Percentiles rank a stretch among this genome's conserved stretches.
phyloP scores from a whole-genome alignment of 2,797 vertebrate species.

The Cryptoprocta ferox region DNA sequence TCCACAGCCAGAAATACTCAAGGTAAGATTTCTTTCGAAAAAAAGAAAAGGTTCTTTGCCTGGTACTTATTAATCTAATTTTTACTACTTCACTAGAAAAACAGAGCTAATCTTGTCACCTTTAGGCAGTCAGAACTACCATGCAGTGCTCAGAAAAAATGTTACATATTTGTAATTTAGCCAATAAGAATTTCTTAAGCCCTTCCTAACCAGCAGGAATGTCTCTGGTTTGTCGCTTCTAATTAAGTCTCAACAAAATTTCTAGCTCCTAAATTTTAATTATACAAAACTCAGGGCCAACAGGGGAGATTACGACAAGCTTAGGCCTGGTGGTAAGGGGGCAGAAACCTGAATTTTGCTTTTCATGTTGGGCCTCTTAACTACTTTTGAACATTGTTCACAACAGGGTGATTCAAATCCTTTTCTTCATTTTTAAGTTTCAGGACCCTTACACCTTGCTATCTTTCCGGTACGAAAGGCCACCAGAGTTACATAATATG shows the following conservation, averaged over 20 bases:
- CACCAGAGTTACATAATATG: not conserved
- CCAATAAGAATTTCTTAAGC: slow-evolving; percentile 96
- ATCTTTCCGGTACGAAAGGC: slow-evolving; percentile 12
- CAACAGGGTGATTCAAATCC: slow-evolving; percentile 14
- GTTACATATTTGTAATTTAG: slow-evolving; percentile 93
- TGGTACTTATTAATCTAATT: slow-evolving; percentile 93
- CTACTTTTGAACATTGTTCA: slow-evolving; percentile 61
- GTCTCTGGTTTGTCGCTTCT: slow-evolving; percentile 91
- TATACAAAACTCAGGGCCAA: slow-evolving; percentile 80
- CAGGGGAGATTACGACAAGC: slow-evolving; percentile 69
- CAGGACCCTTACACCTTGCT: not conserved
- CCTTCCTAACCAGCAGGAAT: slow-evolving; percentile 91
- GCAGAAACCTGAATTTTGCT: slow-evolving; percentile 74
- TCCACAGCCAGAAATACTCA: slow-evolving; percentile 91
- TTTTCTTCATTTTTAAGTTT: slow-evolving; percentile 54
- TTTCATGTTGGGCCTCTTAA: slow-evolving; percentile 71
- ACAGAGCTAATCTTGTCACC: slow-evolving; percentile 92
- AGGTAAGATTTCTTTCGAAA: slow-evolving; percentile 90
- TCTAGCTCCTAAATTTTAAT: slow-evolving; percentile 84
- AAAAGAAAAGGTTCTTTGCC: slow-evolving; percentile 88
- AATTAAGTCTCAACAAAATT: slow-evolving; percentile 86
- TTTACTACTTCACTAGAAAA: slow-evolving; percentile 85
- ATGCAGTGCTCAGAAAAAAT: slow-evolving; percentile 90
- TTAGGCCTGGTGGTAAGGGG: slow-evolving; percentile 18
- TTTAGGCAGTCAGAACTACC: slow-evolving; percentile 90